phyloP scores from a whole-genome alignment of 1,140 invertebrate genomes.

The Drosophila cardini region DNA sequence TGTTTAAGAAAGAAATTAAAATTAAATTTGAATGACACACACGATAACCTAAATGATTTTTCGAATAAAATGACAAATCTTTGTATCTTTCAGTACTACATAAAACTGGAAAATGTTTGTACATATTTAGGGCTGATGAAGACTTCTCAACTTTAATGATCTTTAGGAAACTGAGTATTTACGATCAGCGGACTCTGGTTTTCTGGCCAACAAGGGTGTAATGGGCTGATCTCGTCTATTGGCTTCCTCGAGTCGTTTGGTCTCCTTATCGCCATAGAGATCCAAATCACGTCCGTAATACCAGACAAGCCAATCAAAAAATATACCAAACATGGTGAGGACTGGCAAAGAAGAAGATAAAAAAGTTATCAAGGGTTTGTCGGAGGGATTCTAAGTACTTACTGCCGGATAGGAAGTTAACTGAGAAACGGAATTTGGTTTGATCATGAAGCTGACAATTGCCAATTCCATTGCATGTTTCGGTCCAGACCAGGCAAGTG shows the following conservation, averaged over 20 bases:
- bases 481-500: conserved; percentile 88
- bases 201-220: conserved; percentile 70
- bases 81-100: conserved; percentile 23
- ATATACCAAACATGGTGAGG: conserved; percentile 86
- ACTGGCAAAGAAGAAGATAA: conserved; percentile 73
- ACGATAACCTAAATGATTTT: neutral
- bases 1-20: conserved; percentile 33
- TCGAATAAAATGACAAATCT: neutral
- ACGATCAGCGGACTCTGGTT: conserved; percentile 41
- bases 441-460: conserved; percentile 89
- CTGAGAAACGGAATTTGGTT: conserved; percentile 86
- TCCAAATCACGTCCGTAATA: conserved; percentile 86
- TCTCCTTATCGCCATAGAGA: conserved; percentile 86
- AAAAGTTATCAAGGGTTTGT: neutral
- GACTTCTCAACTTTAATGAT: neutral
- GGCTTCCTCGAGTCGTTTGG: conserved; percentile 63
- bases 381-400: conserved; percentile 47
- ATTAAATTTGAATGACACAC: conserved; percentile 22
- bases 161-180: conserved; percentile 24
- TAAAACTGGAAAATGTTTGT: conserved; percentile 54
- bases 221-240: conserved; percentile 66
- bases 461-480: conserved; percentile 87
- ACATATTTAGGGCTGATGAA: conserved; percentile 43
- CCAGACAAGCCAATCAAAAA: conserved; percentile 87
- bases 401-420: conserved; percentile 87